These are phyloP conservation scores for Geodia barretti DNA, from an alignment of 37 sponge, comb jelly and placozoan genomes.

Conservation along the genomic window DNA sequence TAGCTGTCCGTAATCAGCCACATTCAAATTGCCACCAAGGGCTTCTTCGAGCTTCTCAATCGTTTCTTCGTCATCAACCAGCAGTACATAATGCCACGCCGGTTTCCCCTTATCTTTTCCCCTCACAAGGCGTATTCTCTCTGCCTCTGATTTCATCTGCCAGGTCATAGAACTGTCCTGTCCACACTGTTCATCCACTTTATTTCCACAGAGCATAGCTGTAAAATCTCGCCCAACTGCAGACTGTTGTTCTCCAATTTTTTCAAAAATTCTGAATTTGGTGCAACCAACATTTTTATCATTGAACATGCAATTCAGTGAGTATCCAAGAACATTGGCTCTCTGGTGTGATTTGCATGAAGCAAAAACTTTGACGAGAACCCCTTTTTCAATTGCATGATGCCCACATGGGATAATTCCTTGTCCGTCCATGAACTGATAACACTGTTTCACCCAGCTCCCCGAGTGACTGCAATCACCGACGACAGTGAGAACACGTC, in stretches of 20 bases:
- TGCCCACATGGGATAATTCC: conserved; percentile 50
- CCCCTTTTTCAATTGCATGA: conserved; percentile 32
- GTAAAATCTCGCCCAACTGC: neutral
- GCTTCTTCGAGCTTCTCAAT: conserved; percentile 9
- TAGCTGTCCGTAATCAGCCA: conserved; percentile 47
- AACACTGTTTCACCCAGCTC: conserved; percentile 16
- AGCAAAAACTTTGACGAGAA: conserved; percentile 32
- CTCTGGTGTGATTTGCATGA: conserved; percentile 33
- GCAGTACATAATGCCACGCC: conserved; percentile 50
- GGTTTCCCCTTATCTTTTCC: neutral
- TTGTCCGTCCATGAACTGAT: conserved; percentile 9
- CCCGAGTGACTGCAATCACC: conserved; percentile 50
- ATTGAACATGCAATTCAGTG: neutral
- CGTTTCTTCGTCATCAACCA: conserved; percentile 23
- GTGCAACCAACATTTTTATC: neutral
- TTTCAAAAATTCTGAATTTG: neutral
- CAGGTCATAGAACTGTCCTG: neutral
- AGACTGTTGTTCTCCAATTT: neutral
- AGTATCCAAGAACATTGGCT: neutral
- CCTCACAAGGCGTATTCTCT: neutral
- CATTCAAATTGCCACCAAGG: conserved; percentile 16
- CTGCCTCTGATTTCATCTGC: neutral
- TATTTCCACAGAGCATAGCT: neutral
- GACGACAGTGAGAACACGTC: conserved; percentile 28
- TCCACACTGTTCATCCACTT: neutral